These are phyloP conservation scores for Chouioia cunea DNA, from an alignment of 2,888 invertebrate genomes.

Conservation along the genomic window DNA sequence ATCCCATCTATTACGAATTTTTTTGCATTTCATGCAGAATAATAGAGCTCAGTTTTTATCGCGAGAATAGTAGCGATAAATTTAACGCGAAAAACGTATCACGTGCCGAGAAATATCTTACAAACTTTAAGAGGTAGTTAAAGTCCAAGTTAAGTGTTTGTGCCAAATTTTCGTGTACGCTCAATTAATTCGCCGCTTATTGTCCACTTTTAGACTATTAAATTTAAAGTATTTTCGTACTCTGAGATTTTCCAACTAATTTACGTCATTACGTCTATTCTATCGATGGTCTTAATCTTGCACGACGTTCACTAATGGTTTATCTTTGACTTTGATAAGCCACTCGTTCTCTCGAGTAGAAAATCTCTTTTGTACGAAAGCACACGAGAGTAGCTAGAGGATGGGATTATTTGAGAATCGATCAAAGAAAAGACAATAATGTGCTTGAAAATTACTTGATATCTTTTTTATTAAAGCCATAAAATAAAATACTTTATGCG, in stretches of 20 bases:
- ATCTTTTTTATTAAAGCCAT: conserved; percentile 38
- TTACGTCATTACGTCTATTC: too few relatives aligned
- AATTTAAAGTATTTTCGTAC: background rate
- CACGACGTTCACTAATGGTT: background rate
- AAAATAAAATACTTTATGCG: conserved; percentile 35
- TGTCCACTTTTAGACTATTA: conserved; percentile 6
- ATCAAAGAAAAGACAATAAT: background rate
- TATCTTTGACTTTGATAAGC: conserved; percentile 15
- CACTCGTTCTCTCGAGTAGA: background rate
- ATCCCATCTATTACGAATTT: too few relatives aligned
- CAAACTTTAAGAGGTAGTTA: too few relatives aligned
- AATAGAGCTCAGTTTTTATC: background rate
- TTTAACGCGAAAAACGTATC: conserved; percentile 20
- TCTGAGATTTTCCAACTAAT: too few relatives aligned
- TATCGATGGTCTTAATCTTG: conserved; percentile 20
- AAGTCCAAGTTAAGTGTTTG: conserved; percentile 1
- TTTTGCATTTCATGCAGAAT: too few relatives aligned
- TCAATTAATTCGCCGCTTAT: background rate
- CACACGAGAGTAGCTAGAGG: background rate
- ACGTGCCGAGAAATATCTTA: background rate
- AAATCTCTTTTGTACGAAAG: background rate
- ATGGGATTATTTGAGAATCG: background rate
- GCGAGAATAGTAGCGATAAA: background rate
- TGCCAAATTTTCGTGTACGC: conserved; percentile 24
- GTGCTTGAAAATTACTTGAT: conserved; percentile 7